These are phyloP conservation scores for Planiliza haematocheilus DNA, from an alignment of 2,113 vertebrate genomes.

Conservation along the genomic window DNA sequence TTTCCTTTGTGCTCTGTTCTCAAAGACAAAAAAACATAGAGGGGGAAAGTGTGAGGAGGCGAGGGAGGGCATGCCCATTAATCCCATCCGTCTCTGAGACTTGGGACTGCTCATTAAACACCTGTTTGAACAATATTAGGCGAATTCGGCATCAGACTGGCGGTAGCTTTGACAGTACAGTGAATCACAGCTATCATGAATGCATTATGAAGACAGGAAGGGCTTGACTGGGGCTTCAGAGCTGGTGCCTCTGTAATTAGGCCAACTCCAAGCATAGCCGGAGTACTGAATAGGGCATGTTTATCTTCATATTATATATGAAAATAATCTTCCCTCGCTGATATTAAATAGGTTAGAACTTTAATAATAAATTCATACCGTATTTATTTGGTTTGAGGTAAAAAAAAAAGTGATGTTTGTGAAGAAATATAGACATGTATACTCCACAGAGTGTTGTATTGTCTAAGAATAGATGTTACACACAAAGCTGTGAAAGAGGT, in stretches of 20 bases:
- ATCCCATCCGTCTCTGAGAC: constrained; percentile 38
- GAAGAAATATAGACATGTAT: neutral
- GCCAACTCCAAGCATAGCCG: constrained; percentile 39
- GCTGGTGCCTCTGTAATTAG: constrained; percentile 56
- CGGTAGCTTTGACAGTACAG: constrained; percentile 26
- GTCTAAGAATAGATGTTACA: constrained; percentile 23
- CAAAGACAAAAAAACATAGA: constrained; percentile 6
- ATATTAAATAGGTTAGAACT: constrained; percentile 25
- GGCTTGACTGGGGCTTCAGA: constrained; percentile 33
- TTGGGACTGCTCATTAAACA: constrained; percentile 55
- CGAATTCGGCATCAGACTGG: constrained; percentile 29
- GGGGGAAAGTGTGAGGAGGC: too few species aligned
- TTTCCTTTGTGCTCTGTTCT: constrained; percentile 3
- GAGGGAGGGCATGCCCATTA: constrained; percentile 4
- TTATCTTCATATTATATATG: constrained; percentile 43
- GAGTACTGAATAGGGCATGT: constrained; percentile 42
- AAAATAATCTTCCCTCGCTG: constrained; percentile 22
- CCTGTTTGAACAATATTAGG: constrained; percentile 55
- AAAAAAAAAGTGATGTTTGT: constrained; percentile 13
- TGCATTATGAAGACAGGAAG: constrained; percentile 51
- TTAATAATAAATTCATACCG: constrained; percentile 14
- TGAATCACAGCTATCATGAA: constrained; percentile 49
- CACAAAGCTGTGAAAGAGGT: neutral
- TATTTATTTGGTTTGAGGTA: neutral
- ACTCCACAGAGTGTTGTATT: neutral